Base-by-base conservation (phyloP, 92 coral and sea anemone genomes). In the Parazoanthus atlanticus region DNA sequence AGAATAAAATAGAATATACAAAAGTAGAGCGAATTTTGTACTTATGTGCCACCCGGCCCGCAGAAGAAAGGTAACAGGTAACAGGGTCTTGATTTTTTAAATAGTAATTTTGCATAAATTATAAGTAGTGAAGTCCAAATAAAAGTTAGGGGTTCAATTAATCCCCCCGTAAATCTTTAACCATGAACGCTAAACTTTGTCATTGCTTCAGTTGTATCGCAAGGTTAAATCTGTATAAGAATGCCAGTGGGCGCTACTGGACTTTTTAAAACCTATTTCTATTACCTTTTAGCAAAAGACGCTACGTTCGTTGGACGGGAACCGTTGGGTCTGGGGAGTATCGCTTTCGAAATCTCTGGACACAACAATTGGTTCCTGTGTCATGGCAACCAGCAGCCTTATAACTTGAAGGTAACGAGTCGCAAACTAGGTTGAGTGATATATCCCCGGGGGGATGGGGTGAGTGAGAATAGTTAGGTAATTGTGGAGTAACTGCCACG, bases 321-420 rank as follows among this genome's bases (percentile, higher is more conserved):
- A 19, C 92, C 96, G 28, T 77, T 90, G 43, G 98, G 96, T 40
- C 72, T 92, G 32, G 88, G 86, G 70, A 95, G 94, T 28, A 88
- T 94, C 2, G 92, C 96, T 6, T 90, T 90, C 10, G 99, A 95
- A 74, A 91, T 96, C 29, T 95, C 96, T 31, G 96, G 92, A 65
- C 98, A 95, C 85, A 93, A 90, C 28, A 95, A 95, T 33, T 96
- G 99, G 99, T 96, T 95, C 84, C 84, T 96, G 80, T 96, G 99
- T 73, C 98, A 96, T 64, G 90, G 89, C 80, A 92, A 92, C 1
- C 78, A 74, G 47, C 85, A 89, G 52, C 96, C 94, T 46, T 95
- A 91, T 80, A 89, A 86, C 16, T 91, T 96, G 47, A 83, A 83
- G 86, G 86, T 82, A 82, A 16, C 17, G 6, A 40, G 1, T 28